Evolutionary conservation across 2,113 vertebrate species (phyloP).

Genomic region (Pluvianellus socialis): DNA sequence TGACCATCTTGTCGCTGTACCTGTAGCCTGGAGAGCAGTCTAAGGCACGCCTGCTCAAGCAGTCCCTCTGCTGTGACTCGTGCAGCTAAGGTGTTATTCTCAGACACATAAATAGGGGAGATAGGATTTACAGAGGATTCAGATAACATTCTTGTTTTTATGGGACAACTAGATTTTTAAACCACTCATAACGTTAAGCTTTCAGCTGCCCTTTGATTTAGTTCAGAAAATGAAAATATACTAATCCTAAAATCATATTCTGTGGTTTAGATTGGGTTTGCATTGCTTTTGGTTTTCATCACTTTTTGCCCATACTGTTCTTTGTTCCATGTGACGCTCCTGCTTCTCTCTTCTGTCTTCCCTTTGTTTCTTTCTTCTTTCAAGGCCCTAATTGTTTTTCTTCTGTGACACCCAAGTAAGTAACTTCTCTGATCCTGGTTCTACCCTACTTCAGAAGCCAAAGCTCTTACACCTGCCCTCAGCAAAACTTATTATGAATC

Average conservation of each 20-base stretch:
- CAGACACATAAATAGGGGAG: neutral
- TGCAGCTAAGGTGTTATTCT: neutral
- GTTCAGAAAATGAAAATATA: slow-evolving; percentile 1
- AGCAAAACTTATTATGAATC: neutral
- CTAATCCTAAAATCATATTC: neutral
- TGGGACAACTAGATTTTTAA: slow-evolving; percentile 11
- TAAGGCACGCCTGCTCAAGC: neutral
- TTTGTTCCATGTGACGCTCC: neutral
- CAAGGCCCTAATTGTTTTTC: neutral
- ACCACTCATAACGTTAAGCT: neutral
- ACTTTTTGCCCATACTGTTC: neutral
- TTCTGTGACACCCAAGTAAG: neutral
- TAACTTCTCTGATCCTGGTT: neutral
- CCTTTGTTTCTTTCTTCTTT: neutral
- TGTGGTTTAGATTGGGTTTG: neutral
- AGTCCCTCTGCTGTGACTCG: neutral
- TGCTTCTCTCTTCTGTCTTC: neutral
- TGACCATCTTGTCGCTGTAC: neutral
- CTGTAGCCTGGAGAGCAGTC: neutral
- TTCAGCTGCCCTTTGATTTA: neutral
- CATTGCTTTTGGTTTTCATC: neutral
- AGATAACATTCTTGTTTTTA: neutral
- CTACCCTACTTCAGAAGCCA: neutral
- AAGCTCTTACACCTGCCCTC: neutral
- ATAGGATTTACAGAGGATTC: neutral